A percentile compares a stretch with the other conserved stretches of the same genome.
Conservation (phyloP, 2,797 vertebrate species). For the Psittacula echo region DNA sequence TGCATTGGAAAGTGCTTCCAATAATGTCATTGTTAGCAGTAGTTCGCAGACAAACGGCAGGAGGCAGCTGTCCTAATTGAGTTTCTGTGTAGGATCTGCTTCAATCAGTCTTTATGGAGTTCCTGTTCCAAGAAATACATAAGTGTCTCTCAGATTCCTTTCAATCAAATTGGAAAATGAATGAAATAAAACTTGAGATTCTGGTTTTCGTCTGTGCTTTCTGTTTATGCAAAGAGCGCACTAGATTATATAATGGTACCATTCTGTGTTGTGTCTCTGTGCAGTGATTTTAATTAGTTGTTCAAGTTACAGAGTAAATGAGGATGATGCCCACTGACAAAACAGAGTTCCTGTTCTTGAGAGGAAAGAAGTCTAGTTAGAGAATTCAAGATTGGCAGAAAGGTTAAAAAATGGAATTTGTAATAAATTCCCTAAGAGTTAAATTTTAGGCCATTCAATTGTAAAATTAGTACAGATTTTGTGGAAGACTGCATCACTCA, state of each 20-base stretch:
- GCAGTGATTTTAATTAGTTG: background rate
- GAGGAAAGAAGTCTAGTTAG: background rate
- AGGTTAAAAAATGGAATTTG: background rate
- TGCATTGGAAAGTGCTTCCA: background rate
- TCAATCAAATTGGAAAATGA: background rate
- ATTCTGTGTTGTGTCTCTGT: background rate
- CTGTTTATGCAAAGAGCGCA: background rate
- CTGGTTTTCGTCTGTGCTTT: background rate
- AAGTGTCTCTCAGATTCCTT: background rate
- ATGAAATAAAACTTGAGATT: background rate
- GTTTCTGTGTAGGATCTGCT: background rate
- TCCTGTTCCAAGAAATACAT: background rate
- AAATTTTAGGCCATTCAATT: background rate
- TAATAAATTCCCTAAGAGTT: background rate
- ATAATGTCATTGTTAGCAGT: background rate
- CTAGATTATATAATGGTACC: background rate
- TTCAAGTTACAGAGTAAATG: background rate
- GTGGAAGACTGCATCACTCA: background rate
- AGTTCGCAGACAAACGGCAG: background rate
- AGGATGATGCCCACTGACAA: background rate
- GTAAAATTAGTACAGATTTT: background rate
- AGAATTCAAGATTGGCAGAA: background rate
- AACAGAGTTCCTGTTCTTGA: background rate
- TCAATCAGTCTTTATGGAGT: background rate
- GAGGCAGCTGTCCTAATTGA: background rate